Evolutionary conservation across 2,113 vertebrate genomes (phyloP).

Genomic region (Cyprinus carpio): DNA sequence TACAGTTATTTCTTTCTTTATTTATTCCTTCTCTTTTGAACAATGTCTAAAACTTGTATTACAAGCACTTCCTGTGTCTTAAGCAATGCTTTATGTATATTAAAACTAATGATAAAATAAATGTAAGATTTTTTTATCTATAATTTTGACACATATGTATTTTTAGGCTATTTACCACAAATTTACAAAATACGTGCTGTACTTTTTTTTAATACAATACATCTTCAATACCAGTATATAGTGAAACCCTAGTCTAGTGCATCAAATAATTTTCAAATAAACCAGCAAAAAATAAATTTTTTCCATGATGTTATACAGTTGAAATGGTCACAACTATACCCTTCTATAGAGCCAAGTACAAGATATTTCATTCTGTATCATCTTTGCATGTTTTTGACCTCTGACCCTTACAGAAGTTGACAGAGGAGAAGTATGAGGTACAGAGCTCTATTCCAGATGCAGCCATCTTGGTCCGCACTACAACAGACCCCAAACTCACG

Average conservation of each 20-base stretch:
- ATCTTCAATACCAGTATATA: background rate
- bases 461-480: conserved; percentile 88
- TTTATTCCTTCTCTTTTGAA: too few relatives aligned
- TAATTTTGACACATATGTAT: too few relatives aligned
- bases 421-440: conserved; percentile 93
- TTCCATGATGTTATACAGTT: background rate
- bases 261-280: background rate
- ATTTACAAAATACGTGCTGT: too few relatives aligned
- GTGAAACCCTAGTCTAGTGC: background rate
- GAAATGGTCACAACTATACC: background rate
- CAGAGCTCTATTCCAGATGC: conserved; percentile 86
- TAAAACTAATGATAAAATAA: too few relatives aligned
- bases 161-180: too few relatives aligned
- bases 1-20: too few relatives aligned
- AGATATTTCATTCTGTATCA: background rate
- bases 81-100: too few relatives aligned
- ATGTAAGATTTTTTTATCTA: too few relatives aligned
- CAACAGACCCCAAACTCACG: conserved; percentile 88
- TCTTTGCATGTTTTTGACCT: conserved; percentile 10
- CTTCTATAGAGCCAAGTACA: background rate
- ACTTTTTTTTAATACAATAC: too few relatives aligned
- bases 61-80: too few relatives aligned
- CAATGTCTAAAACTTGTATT: too few relatives aligned
- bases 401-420: conserved; percentile 86
- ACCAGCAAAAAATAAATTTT: background rate